Base-by-base conservation (phyloP, 2,888 invertebrate species). In the Mesopsocus fuscifrons region DNA sequence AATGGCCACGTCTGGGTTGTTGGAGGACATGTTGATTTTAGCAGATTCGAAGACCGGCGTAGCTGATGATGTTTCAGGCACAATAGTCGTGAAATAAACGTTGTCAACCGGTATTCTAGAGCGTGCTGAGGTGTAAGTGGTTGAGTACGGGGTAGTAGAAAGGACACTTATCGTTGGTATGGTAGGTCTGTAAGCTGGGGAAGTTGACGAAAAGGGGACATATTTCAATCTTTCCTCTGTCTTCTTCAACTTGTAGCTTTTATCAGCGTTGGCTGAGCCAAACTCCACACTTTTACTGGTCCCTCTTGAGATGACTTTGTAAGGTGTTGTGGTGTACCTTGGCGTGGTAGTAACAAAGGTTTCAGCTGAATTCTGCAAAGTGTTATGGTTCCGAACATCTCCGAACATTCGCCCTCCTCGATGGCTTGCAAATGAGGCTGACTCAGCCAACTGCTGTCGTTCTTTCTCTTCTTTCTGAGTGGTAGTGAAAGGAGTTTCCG, bases 391-490 rank as follows among this genome's bases (percentile, higher is more conserved):
- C 0, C 59, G 59, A 22, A 60, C 60, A 1, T 60, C 58, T n/a
- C 59, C 40, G 18, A 59, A 60, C 0, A 20, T 38, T 18, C n/a
- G 35, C 34, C 56, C 58, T 13, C 56, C 55, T 15, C 59, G 58
- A 48, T 60, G 67, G 31, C 71, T 69, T 2, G 71, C 72, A 54
- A 84, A 83, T 0, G 83, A 80, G 0, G 79, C 77, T 5, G 77
- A 74, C 59, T 84, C 84, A 6, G 83, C 80, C 0, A 76, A 69
- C 2, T 76, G 68, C 56, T 81, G 81, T 54, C 71, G 69, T 58
- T 82, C 79, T 46, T 60, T 41, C 38, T 44, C 38, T 38, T 13
- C 9, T 23, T n/a, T 22, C 31, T 23, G 31, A 22, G 18, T 33
- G 21, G 33, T 34, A 15, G 35, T 33, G 21, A 34, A 23, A 18